Base-by-base conservation (phyloP, 2,113 vertebrate genomes). In the Phyllostomus discolor region DNA sequence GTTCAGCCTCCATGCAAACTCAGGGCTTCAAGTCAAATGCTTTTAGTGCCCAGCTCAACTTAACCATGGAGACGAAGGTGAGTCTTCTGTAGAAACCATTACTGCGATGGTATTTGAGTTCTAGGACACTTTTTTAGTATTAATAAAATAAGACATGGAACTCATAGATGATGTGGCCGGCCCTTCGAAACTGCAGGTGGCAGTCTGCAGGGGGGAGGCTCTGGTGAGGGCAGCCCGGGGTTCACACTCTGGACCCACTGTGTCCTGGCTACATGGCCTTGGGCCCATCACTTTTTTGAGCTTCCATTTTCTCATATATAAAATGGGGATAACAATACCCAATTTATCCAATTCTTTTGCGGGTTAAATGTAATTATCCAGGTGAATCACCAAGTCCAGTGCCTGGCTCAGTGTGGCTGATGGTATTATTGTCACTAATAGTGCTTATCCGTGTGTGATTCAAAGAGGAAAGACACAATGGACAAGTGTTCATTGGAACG, bases 81-180 rank as follows among this genome's bases (percentile, higher is more conserved):
- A 7, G 10, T 12, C 48, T 86, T 66, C 35, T 64, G 7, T 4
- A 67, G 82, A 93, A 75, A 35, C 70, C 10, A 19, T 10, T 8
- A 10, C 26, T n/a, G 46, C 15, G 48, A 12, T 33, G 43, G 33
- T 46, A 24, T 67, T 79, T 54, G 79, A 76, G 16, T 35, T 67
- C 48, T 33, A 79, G 43, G 38, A 67, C 31, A 59, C 35, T 16
- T 78, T 59, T 43, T 87, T 7, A 90, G 73, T 33, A 43, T 46
- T 76, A 24, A 38, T 59, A 19, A 92, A 88, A 88, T 46, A 57
- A 91, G 88, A 24, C 10, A 26, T 64, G 38, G 78, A 17, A 85
- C 28, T n/a, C 10, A 3, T 64, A 2, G 15, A 3, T 43, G 17
- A 26, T 4, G 11, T 0, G 4, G 19, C 6, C 50, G 1, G 8